phyloP scores from a whole-genome alignment of 2,888 invertebrate genomes.

The Pyrochroa serraticornis region DNA sequence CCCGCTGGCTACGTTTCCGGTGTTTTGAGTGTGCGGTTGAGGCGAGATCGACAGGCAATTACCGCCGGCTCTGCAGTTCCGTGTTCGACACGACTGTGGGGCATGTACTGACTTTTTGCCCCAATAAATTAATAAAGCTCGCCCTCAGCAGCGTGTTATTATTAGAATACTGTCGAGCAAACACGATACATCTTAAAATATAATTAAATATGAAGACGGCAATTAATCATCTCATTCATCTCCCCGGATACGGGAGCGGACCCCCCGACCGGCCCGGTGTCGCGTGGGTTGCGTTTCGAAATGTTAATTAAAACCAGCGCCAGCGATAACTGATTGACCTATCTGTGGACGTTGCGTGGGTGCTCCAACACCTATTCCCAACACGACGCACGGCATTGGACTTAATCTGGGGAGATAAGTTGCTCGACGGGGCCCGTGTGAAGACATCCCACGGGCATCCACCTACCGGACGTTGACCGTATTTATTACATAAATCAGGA shows the following conservation, averaged over 20 bases:
- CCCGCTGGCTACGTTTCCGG: too few species aligned
- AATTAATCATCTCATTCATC: conserved; percentile 27
- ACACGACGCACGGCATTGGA: conserved; percentile 31
- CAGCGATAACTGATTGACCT: conserved; percentile 37
- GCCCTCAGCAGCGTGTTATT: conserved; percentile 27
- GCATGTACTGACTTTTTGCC: conserved; percentile 4
- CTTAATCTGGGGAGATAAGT: conserved; percentile 33
- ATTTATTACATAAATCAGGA: conserved; percentile 25
- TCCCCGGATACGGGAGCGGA: conserved; percentile 9
- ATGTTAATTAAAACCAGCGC: conserved; percentile 38
- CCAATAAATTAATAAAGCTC: conserved; percentile 30
- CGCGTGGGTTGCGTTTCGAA: conserved; percentile 18
- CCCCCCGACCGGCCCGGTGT: conserved; percentile 11
- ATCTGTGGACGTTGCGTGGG: conserved; percentile 37
- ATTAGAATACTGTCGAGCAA: conserved; percentile 28
- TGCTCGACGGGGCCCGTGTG: conserved; percentile 18
- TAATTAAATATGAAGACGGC: conserved; percentile 29
- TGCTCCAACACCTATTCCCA: conserved; percentile 33
- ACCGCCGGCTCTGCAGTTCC: neutral
- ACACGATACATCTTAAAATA: conserved; percentile 31
- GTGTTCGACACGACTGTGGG: neutral
- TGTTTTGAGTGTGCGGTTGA: too few species aligned
- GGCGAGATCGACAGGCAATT: conserved; percentile 11
- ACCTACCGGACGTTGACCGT: conserved; percentile 22
- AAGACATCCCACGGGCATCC: conserved; percentile 19